phyloP scores from a whole-genome alignment of 2,797 vertebrate species.

The Cetoscarus ocellatus region DNA sequence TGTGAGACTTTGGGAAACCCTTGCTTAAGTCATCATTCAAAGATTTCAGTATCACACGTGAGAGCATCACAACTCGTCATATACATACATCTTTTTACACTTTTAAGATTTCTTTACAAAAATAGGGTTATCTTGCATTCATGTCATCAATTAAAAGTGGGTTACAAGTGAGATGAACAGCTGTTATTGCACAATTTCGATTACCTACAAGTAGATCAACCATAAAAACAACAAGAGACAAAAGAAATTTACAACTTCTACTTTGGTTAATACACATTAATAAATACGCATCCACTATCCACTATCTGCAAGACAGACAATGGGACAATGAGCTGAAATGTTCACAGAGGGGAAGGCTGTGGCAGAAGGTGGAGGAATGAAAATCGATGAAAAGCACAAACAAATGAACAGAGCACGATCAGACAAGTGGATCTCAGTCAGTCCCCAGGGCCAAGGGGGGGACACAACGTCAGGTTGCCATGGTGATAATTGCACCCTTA shows the following conservation, averaged over 20 bases:
- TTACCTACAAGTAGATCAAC: slow-evolving; percentile 71
- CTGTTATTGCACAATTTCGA: slow-evolving; percentile 83
- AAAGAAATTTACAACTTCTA: slow-evolving; percentile 54
- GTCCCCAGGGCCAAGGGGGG: slow-evolving; percentile 13
- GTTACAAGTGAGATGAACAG: slow-evolving; percentile 79
- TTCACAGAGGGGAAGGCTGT: slow-evolving; percentile 2
- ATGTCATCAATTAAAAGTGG: slow-evolving; percentile 71
- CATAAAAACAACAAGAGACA: slow-evolving; percentile 46
- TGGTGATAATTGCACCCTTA: slow-evolving; percentile 55
- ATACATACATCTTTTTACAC: slow-evolving; percentile 67
- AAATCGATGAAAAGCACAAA: slow-evolving; percentile 53
- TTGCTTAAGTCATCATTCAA: slow-evolving; percentile 16
- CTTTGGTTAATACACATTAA: slow-evolving; percentile 72
- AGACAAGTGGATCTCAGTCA: slow-evolving; percentile 31
- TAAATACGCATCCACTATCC: slow-evolving; percentile 70
- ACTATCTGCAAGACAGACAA: slow-evolving; percentile 35
- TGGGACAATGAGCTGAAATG: slow-evolving; percentile 55
- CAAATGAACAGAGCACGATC: slow-evolving; percentile 60
- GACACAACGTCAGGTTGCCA: slow-evolving; percentile 46
- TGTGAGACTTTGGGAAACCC: slow-evolving; percentile 37
- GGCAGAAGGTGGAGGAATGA: slow-evolving; percentile 25
- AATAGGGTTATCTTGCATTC: slow-evolving; percentile 82
- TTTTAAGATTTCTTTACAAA: slow-evolving; percentile 82
- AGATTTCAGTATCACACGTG: slow-evolving; percentile 29
- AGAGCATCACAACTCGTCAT: slow-evolving; percentile 34